Evolutionary conservation across 1,140 invertebrate species (phyloP).

Genomic region (Solen grandis): DNA sequence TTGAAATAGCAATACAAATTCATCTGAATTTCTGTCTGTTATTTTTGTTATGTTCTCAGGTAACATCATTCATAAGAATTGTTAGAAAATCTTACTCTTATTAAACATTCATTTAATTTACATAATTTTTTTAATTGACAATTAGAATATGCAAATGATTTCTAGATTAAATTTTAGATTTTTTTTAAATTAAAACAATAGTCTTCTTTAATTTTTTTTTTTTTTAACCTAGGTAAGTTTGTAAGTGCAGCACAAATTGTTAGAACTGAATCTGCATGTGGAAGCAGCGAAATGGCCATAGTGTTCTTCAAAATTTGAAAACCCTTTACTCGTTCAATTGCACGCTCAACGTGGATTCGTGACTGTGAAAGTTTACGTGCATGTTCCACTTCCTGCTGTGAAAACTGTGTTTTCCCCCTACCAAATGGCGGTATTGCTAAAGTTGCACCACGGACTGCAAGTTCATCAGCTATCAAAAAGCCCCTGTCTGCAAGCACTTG

Average conservation of each 20-base stretch:
- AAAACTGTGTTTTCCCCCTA: constrained; percentile 19
- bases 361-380: not conserved
- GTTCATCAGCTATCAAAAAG: constrained; percentile 46
- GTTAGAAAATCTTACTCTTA: too few species aligned
- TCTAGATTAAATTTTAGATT: too few species aligned
- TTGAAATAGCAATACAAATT: too few species aligned
- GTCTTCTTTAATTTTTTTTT: too few species aligned
- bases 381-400: constrained; percentile 11
- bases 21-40: too few species aligned
- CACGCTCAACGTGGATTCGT: constrained; percentile 36
- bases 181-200: too few species aligned
- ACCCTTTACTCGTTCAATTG: constrained; percentile 33
- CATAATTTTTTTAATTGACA: too few species aligned
- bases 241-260: constrained; percentile 38
- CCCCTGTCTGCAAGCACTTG: constrained; percentile 47
- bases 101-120: too few species aligned
- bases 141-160: too few species aligned
- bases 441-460: not conserved
- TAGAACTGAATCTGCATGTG: constrained; percentile 30
- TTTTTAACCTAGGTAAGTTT: constrained; percentile 24
- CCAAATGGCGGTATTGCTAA: constrained; percentile 42
- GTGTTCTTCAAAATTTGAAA: constrained; percentile 36
- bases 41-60: too few species aligned
- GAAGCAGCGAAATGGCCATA: not conserved
- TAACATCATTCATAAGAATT: too few species aligned